Base-by-base conservation (phyloP, 2,888 invertebrate genomes). In the Mantis religiosa region DNA sequence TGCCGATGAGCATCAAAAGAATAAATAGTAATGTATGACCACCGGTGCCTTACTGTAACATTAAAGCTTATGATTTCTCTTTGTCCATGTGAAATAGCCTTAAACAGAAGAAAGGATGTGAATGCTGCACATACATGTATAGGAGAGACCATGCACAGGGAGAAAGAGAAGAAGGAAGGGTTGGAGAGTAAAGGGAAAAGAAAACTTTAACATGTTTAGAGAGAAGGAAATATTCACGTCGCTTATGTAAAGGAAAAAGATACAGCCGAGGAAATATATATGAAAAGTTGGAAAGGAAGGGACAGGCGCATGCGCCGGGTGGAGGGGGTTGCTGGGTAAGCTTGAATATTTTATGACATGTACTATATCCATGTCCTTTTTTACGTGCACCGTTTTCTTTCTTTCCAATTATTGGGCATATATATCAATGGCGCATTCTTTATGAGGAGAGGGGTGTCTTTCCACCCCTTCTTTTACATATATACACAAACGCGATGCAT, bases 391-490 rank as follows among this genome's bases (percentile, higher is more conserved):
- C 54, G 54, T 71, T 71, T 71, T 71, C 54, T 71, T 71, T 84
- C 87, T 84, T 87, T 87, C 89, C 89, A 89, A 89, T 89, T 89
- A 89, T 89, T 89, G 88, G 82, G 71, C 84, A 41, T 83, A 89
- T 89, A 89, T 89, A 87, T 89, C 89, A 89, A 89, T 89, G 88
- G 88, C 27, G 41, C 28, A 88, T 86, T 54, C 84, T 86, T 86
- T 83, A 88, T 54, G 88, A 84, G 54, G 54, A 71, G 54, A 71
- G 54, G 54, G 54, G 54, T 71, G 25, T 71, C 54, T 71, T 54
- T 84, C 54, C 54, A 9, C 87, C 71, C 88, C 54, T 71, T 71
- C 54, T 71, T 71, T 88, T 54, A 88, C 83, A 30, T 86, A 81
- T 28, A 86, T 81, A 81, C 81, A 86, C 54, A 71, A 71, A 71